Conservation (phyloP, 2,113 vertebrate species). For the Melanostigma gelatinosum region DNA sequence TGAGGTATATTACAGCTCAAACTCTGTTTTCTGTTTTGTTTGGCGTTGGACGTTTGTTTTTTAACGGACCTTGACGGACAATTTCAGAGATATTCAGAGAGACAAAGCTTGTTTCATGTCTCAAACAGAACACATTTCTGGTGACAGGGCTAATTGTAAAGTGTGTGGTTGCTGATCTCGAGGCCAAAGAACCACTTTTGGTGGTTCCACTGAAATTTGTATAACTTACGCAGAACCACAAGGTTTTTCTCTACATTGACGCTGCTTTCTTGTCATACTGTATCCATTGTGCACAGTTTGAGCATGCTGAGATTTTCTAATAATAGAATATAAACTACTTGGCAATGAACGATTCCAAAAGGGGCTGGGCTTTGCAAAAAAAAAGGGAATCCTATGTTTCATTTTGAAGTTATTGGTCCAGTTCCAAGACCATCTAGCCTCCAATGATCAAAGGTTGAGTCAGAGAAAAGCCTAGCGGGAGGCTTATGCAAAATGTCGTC, state of each 20-base stretch:
- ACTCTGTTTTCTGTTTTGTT: slow-evolving; percentile 77
- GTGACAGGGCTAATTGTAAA: slow-evolving; percentile 84
- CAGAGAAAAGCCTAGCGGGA: slow-evolving; percentile 80
- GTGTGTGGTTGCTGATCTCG: slow-evolving; percentile 82
- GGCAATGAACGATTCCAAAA: slow-evolving; percentile 73
- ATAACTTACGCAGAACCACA: slow-evolving; percentile 69
- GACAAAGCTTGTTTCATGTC: slow-evolving; percentile 76
- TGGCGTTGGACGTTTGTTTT: slow-evolving; percentile 70
- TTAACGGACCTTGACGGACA: slow-evolving; percentile 63
- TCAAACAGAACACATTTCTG: slow-evolving; percentile 75
- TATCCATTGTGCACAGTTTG: slow-evolving; percentile 64
- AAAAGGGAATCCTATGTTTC: slow-evolving; percentile 80
- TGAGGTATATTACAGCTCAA: slow-evolving; percentile 65
- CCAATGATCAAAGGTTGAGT: slow-evolving; percentile 84
- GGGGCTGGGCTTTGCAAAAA: slow-evolving; percentile 54
- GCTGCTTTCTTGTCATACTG: slow-evolving; percentile 65
- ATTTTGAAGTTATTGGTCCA: slow-evolving; percentile 84
- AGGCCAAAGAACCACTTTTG: slow-evolving; percentile 75
- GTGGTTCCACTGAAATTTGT: slow-evolving; percentile 71
- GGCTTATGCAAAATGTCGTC: slow-evolving; percentile 81
- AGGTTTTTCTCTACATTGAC: slow-evolving; percentile 58
- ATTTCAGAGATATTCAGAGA: slow-evolving; percentile 73
- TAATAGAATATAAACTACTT: slow-evolving; percentile 78
- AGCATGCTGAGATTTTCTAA: slow-evolving; percentile 67
- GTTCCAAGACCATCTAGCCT: slow-evolving; percentile 81